phyloP scores from a whole-genome alignment of 2,797 vertebrate genomes.

The Muscicapa comitata region DNA sequence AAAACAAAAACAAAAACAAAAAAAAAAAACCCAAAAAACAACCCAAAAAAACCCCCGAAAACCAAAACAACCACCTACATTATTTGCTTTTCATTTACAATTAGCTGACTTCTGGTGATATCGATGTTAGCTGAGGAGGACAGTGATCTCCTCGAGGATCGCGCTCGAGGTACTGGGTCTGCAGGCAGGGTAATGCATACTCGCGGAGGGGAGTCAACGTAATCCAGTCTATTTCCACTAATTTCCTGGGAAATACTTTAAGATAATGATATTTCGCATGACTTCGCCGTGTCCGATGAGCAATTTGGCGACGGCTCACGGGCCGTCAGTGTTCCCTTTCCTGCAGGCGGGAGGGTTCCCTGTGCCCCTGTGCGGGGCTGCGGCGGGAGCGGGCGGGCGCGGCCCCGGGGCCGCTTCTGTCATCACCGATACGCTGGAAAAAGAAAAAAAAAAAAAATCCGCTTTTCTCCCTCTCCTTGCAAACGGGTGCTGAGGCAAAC shows the following conservation, averaged over 20 bases:
- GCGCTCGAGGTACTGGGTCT: neutral
- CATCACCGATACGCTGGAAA: neutral
- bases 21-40: too few species aligned
- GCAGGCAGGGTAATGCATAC: neutral
- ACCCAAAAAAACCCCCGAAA: too few species aligned
- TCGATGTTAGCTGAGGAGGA: neutral
- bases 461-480: neutral
- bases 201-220: rapidly evolving
- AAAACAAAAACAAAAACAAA: too few species aligned
- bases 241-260: neutral
- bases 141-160: neutral
- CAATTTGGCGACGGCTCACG: rapidly evolving
- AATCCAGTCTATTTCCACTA: neutral
- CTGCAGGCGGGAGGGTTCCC: neutral
- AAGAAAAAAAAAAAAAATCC: too few species aligned
- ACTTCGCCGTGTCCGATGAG: neutral
- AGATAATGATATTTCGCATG: rapidly evolving
- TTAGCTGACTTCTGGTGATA: neutral
- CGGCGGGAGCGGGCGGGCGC: neutral
- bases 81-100: neutral
- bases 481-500: neutral
- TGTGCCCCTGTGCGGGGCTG: neutral
- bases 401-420: neutral
- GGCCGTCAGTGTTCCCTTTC: rapidly evolving
- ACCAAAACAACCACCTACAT: neutral